Base-by-base conservation (phyloP, 2,113 vertebrate species). In the Siniperca chuatsi region DNA sequence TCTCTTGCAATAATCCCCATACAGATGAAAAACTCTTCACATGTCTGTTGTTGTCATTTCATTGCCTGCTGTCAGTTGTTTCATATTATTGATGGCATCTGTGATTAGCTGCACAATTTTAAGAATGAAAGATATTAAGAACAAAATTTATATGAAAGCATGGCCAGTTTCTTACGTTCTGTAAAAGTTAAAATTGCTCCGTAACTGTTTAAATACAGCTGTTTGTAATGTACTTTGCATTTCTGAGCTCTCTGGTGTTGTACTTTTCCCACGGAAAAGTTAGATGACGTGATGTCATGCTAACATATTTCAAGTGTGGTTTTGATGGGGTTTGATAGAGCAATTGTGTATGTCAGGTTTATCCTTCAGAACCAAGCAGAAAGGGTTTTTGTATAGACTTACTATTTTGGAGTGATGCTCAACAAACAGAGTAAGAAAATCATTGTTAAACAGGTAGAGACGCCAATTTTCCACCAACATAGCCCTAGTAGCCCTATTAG, bases 221-320 rank as follows among this genome's bases (percentile, higher is more conserved):
- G 90, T 83, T 90, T 89, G 85, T 69, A 72, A 90, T 89, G 83
- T 68, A 71, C 78, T 79, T 69, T 79, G 65, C 42, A 58, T 79
- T 82, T 77, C 61, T 68, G 62, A 65, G 57, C 46, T 42, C 1
- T 44, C 37, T 61, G 54, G 29, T 42, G 37, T 29, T 74, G 7
- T 42, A 8, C 46, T 60, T 67, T 83, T 89, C 85, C 85, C 81
- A 88, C 16, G 37, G 29, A 77, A 48, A 52, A 74, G 44, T 67
- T n/a, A 3, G 42, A 89, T 66, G 88, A 74, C n/a, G 5, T 77
- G 80, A 88, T 75, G 83, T 65, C 29, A 83, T 73, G 61, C 54
- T 5, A 40, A 50, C 60, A 76, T 70, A 75, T 86, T 85, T 83
- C 79, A 76, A 1, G 35, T 0, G 42, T 66, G 29, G 16, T 76